Conservation (phyloP, 2,113 vertebrate genomes). For the Leucoraja erinaceus region DNA sequence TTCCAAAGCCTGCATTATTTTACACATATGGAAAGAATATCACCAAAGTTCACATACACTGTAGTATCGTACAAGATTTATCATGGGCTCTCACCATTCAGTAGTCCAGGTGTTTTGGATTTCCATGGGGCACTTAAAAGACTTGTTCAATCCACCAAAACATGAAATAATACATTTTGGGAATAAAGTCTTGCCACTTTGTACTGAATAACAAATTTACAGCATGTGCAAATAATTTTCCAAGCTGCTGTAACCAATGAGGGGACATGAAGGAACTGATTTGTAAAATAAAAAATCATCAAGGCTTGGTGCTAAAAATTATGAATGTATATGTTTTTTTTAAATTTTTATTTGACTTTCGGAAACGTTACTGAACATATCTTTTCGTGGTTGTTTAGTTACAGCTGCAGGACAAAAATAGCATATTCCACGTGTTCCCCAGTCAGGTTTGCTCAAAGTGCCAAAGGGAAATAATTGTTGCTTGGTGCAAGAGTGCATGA, state of each 20-base stretch:
- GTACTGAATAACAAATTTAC: not conserved
- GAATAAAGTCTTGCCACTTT: not conserved
- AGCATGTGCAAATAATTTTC: not conserved
- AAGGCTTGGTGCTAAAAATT: not conserved
- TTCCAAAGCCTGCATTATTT: not conserved
- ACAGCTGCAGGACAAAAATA: not conserved
- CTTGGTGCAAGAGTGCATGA: too few relatives aligned
- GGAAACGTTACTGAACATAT: not conserved
- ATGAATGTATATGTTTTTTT: not conserved
- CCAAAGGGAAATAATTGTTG: too few relatives aligned
- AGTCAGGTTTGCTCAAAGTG: not conserved
- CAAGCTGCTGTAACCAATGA: not conserved
- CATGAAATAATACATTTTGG: not conserved
- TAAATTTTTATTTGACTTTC: not conserved
- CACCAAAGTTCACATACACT: not conserved
- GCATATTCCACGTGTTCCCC: not conserved
- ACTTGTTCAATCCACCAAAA: not conserved
- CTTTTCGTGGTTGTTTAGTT: not conserved
- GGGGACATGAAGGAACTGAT: not conserved
- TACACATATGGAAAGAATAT: not conserved
- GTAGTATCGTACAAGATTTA: not conserved
- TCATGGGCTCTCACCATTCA: not conserved
- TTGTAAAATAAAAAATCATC: not conserved
- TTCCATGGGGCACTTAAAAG: not conserved
- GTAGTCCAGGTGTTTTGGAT: not conserved